Evolutionary conservation across 2,113 vertebrate genomes (phyloP), one percentile per base, ranked within the genome.

Genomic region (Clarias gariepinus): DNA sequence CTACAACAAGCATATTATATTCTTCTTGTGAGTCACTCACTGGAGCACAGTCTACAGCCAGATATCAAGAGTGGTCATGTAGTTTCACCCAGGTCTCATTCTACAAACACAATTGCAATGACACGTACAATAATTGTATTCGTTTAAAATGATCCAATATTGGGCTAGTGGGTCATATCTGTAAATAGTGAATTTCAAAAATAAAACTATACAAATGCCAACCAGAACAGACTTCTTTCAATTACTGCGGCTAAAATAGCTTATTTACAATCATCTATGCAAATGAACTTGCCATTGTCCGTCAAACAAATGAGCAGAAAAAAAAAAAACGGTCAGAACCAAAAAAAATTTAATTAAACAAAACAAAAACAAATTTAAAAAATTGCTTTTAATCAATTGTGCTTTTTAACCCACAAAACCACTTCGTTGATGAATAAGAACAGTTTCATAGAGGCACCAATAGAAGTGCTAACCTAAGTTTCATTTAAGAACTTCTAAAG

Each of bases 371-470:
- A 78, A 60, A 84, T n/a, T n/a, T 77, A 89, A 52, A 89, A 53
- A 90, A 89, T 36, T 77, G 85, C 83, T 88, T 93, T 86, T 11
- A 88, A 92, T 93, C 84, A 91, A 93, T 95, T 95, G 95, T 96
- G 95, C 95, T 96, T 96, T 93, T 91, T 94, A 95, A 95, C 93
- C 94, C 94, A 94, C 92, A 91, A 93, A 95, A 94, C 94, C 92
- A 92, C 91, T 93, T 94, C 33, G 18, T 91, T 90, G 87, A 85
- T 85, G 90, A 94, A 94, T 94, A 92, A 91, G 91, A 92, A 91
- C 85, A 89, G 91, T 88, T 88, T 87, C 87, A 91, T 90, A 91
- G 93, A 94, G 91, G 93, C 93, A 94, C 93, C 92, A 71, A 91
- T 82, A 92, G 84, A 92, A 93, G 92, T 92, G 94, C 92, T 90